These are phyloP conservation scores for Phacellophora camtschatica DNA, from an alignment of 30 jellyfish, hydroid and myxozoan genomes.

Conservation along the genomic window DNA sequence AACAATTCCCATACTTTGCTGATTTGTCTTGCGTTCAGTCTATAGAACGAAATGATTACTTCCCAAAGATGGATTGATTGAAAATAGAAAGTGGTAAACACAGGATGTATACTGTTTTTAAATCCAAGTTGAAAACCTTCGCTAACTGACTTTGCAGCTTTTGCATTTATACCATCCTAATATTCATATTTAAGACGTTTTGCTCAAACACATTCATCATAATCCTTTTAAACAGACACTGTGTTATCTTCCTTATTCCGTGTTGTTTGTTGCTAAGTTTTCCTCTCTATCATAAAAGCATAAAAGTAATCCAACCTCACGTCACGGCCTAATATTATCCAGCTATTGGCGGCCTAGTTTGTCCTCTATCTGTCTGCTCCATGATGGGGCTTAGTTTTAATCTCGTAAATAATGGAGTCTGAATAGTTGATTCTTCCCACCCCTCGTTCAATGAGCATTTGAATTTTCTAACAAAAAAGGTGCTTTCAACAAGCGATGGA, in stretches of 20 bases:
- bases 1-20: too few species aligned
- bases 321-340: conserved; percentile 4
- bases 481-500: background rate
- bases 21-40: too few species aligned
- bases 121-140: conserved; percentile 4
- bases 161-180: conserved; percentile 9
- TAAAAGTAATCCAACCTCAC: conserved; percentile 33
- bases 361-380: background rate
- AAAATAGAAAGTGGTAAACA: conserved; percentile 32
- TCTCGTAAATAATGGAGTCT: background rate
- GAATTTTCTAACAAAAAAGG: background rate
- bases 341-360: background rate
- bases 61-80: conserved; percentile 24
- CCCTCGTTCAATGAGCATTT: background rate
- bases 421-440: conserved; percentile 5
- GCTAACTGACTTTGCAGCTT: conserved; percentile 49
- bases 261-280: conserved; percentile 48
- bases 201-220: conserved; percentile 29
- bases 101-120: conserved; percentile 35
- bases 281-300: conserved; percentile 7
- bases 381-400: background rate
- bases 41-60: background rate
- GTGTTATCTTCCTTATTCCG: conserved; percentile 25
- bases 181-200: conserved; percentile 16
- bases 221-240: conserved; percentile 34